Evolutionary conservation across 2,797 vertebrate species (phyloP).

Genomic region (Numenius phaeopus): DNA sequence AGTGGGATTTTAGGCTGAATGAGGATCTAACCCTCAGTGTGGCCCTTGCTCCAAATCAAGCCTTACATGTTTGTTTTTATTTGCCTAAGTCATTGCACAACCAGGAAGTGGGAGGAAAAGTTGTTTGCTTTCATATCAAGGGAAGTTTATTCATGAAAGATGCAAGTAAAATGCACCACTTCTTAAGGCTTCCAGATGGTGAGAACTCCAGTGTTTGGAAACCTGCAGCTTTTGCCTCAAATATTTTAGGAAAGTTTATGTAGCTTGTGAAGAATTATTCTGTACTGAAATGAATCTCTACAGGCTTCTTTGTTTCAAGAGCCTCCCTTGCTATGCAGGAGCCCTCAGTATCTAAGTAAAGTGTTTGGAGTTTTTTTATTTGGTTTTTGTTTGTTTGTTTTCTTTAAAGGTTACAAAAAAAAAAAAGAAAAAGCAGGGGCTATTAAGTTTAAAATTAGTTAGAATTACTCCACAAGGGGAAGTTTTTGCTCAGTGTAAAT

Average conservation of each 20-base stretch:
- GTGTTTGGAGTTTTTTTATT: background rate
- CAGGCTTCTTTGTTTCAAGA: background rate
- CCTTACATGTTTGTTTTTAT: conserved; percentile 27
- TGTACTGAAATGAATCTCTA: background rate
- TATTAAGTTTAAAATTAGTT: background rate
- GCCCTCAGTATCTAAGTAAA: background rate
- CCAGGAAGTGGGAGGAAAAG: conserved; percentile 40
- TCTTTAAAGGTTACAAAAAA: background rate
- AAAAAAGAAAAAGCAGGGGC: background rate
- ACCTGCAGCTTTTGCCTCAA: background rate
- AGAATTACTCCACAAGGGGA: background rate
- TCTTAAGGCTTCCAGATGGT: conserved; percentile 20
- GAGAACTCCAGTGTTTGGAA: conserved; percentile 10
- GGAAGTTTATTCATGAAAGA: conserved; percentile 42
- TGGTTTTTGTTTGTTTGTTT: background rate
- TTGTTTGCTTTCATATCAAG: conserved; percentile 51
- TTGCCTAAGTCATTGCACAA: conserved; percentile 41
- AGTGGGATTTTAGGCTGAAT: background rate
- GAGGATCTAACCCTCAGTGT: background rate
- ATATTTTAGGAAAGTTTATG: conserved; percentile 40
- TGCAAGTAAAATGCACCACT: conserved; percentile 37
- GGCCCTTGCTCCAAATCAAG: conserved; percentile 10
- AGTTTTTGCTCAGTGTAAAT: background rate
- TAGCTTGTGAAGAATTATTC: background rate
- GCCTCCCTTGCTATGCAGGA: background rate